Base-by-base conservation (phyloP, 2,113 vertebrate species). In the Romanogobio albipinnatus region DNA sequence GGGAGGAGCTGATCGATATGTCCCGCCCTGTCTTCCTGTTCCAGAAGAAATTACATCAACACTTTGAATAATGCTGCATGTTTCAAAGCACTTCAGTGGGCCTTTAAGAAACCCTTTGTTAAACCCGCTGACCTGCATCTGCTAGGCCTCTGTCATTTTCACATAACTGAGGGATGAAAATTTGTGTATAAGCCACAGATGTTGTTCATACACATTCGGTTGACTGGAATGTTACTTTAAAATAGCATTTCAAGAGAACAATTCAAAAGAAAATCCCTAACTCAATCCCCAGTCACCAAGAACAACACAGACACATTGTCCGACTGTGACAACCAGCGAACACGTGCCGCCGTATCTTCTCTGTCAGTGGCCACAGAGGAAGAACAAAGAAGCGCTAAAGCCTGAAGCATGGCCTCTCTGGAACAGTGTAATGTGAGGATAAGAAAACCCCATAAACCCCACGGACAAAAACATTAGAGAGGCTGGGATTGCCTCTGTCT, bases 351-450 rank as follows among this genome's bases (percentile, higher is more conserved):
- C 1, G 10, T 81, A 26, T 51, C 74, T 76, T 58, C 71, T 66
- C 45, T 78, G 36, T 81, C 76, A 80, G 17, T 51, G 70, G 17
- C 71, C 64, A 75, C 77, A 81, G n/a, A 66, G 36, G 39, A 73
- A 51, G 80, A 86, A 81, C 88, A 83, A 86, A 86, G 49, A 43
- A 51, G 70, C 11, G 2, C 22, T 49, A 77, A 62, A 77, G 77
- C 79, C 88, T 88, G 83, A 85, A 91, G 88, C 53, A 45, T 62
- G 53, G 61, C 70, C 53, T 29, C 76, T 58, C 83, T 89, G n/a
- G 9, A 75, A 84, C 70, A 2, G 19, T 43, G 88, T 82, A 70
- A 90, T 86, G 53, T 49, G 77, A 87, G 85, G 84, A 56, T 56
- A 80, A 66, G 76, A 61, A 64, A 47, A 64, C 51, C 33, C 56